phyloP scores from a whole-genome alignment of 2,888 invertebrate genomes.

The Prosopocoilus inquinatus region DNA sequence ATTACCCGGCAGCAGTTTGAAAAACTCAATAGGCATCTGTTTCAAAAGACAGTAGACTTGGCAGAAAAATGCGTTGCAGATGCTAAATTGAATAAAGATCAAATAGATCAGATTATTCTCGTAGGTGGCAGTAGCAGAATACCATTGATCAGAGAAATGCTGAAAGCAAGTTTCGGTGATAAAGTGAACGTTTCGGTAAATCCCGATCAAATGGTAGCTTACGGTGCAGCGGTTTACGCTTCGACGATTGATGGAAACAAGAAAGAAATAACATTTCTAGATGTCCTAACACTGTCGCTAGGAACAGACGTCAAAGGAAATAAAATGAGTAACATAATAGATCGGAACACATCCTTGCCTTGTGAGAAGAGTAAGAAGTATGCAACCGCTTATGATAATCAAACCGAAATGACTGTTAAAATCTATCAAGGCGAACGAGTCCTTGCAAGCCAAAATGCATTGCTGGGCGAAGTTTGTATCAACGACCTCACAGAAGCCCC shows the following conservation, averaged over 20 bases:
- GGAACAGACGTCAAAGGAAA: constrained; percentile 25
- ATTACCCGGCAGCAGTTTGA: constrained; percentile 32
- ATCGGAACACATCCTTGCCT: constrained; percentile 29
- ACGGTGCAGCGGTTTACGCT: constrained; percentile 35
- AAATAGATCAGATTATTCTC: constrained; percentile 33
- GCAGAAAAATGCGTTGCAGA: constrained; percentile 27
- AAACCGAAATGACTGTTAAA: constrained; percentile 10
- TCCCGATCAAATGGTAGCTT: constrained; percentile 36
- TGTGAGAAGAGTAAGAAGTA: background rate
- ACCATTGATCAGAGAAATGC: constrained; percentile 30
- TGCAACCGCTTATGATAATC: constrained; percentile 23
- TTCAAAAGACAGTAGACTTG: constrained; percentile 26
- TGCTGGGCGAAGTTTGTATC: constrained; percentile 7
- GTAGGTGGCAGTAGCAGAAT: constrained; percentile 36
- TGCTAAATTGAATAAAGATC: constrained; percentile 19
- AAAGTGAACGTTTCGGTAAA: constrained; percentile 28
- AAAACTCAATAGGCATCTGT: constrained; percentile 21
- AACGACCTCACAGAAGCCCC: constrained; percentile 1
- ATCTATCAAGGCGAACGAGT: constrained; percentile 12
- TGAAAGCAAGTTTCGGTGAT: constrained; percentile 29
- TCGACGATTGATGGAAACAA: constrained; percentile 23
- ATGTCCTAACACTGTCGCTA: background rate
- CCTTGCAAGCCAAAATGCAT: background rate
- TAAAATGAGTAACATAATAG: constrained; percentile 28
- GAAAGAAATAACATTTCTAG: constrained; percentile 6